A percentile compares a stretch with the other conserved stretches of the same genome.
These are phyloP conservation scores for Corythornis cristatus DNA, from an alignment of 2,113 vertebrate species.

Conservation along the genomic window DNA sequence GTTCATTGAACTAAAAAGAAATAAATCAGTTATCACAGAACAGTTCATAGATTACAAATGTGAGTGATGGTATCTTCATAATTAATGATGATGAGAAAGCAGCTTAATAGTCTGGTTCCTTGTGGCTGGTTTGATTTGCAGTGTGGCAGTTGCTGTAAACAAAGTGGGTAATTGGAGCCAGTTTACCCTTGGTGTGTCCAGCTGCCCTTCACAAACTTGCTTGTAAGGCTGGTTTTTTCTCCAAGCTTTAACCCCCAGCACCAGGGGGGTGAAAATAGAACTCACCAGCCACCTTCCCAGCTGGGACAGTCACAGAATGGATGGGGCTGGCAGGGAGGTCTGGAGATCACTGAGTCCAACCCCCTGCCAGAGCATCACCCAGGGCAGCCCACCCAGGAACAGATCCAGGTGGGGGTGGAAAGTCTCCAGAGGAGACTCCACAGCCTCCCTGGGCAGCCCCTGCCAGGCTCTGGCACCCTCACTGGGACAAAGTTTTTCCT, in stretches of 20 bases:
- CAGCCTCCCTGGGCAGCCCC: no score
- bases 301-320: background rate
- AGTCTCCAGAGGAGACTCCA: no score
- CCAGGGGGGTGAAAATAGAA: background rate
- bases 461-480: no score
- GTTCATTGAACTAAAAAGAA: constrained; percentile 20
- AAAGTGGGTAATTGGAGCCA: background rate
- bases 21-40: constrained; percentile 15
- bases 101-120: constrained; percentile 44
- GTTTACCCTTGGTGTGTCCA: constrained; percentile 13
- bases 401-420: no score
- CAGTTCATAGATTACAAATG: constrained; percentile 29
- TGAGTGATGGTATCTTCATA: constrained; percentile 52
- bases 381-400: no score
- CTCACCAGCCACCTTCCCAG: background rate
- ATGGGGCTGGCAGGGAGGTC: background rate
- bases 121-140: constrained; percentile 33
- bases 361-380: no score
- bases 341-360: no score
- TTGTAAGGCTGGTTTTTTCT: background rate
- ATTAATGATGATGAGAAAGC: constrained; percentile 46
- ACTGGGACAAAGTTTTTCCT: no score
- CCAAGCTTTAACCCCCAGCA: background rate
- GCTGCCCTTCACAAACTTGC: background rate
- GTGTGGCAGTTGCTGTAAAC: background rate